Evolutionary conservation across 2,888 invertebrate genomes (phyloP).

Genomic region (Diaphora mendica): DNA sequence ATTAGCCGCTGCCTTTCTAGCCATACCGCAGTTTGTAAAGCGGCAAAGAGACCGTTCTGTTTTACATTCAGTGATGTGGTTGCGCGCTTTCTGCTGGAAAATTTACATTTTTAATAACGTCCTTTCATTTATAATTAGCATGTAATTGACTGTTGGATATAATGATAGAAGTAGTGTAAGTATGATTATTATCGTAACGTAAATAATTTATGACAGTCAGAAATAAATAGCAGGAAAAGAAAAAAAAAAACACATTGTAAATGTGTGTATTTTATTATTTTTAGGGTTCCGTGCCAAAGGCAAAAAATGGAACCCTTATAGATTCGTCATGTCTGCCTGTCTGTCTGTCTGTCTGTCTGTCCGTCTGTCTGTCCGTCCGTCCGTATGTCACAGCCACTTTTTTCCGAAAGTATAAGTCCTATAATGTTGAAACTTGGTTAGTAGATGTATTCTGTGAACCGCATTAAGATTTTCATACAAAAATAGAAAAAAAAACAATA

Average conservation of each 20-base stretch:
- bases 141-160: conserved; percentile 45
- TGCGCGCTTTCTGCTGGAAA: conserved; percentile 49
- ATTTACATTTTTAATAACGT: conserved; percentile 59
- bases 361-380: no score
- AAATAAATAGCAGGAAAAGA: not conserved
- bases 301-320: no score
- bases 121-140: conserved; percentile 47
- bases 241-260: no score
- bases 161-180: conserved; percentile 22
- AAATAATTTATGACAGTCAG: not conserved
- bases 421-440: no score
- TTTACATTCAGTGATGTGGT: conserved; percentile 55
- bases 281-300: no score
- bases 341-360: no score
- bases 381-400: no score
- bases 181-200: not conserved
- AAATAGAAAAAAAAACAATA: no score
- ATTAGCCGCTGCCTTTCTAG: conserved; percentile 22
- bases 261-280: not conserved
- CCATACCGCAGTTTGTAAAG: conserved; percentile 35
- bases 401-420: no score
- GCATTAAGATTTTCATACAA: no score
- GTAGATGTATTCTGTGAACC: no score
- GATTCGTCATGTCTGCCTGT: no score
- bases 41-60: conserved; percentile 57